Conservation (phyloP, 2,797 vertebrate species). For the Halcyon badia region DNA sequence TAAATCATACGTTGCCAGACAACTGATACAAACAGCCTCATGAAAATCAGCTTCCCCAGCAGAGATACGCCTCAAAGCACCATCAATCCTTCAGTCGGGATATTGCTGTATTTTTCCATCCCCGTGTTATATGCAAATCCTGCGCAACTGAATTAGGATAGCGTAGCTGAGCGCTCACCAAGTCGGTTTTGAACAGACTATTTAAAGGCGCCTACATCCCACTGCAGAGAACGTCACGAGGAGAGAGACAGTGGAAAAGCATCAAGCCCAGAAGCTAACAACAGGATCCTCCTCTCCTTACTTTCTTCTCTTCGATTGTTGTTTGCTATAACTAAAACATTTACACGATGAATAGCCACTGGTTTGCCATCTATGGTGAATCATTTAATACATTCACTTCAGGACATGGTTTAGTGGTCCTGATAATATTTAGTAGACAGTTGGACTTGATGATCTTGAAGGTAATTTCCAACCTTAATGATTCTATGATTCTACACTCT, state of each 20-base stretch:
- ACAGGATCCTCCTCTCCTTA: neutral
- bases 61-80: neutral
- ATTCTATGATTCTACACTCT: neutral
- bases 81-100: neutral
- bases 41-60: neutral
- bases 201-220: constrained; percentile 6
- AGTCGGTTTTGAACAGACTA: constrained; percentile 19
- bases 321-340: neutral
- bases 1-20: neutral
- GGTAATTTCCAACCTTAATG: too few species aligned
- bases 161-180: neutral
- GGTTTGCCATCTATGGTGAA: neutral
- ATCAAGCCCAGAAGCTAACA: neutral
- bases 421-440: too few species aligned
- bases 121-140: neutral
- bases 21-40: neutral
- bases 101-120: constrained; percentile 20
- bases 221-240: neutral
- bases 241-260: neutral
- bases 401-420: too few species aligned
- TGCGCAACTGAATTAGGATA: neutral
- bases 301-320: neutral
- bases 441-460: too few species aligned
- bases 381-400: neutral
- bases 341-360: neutral